A percentile compares a stretch with the other conserved stretches of the same genome.
Conservation (phyloP, 1,140 invertebrate species). For the Araneus ventricosus region DNA sequence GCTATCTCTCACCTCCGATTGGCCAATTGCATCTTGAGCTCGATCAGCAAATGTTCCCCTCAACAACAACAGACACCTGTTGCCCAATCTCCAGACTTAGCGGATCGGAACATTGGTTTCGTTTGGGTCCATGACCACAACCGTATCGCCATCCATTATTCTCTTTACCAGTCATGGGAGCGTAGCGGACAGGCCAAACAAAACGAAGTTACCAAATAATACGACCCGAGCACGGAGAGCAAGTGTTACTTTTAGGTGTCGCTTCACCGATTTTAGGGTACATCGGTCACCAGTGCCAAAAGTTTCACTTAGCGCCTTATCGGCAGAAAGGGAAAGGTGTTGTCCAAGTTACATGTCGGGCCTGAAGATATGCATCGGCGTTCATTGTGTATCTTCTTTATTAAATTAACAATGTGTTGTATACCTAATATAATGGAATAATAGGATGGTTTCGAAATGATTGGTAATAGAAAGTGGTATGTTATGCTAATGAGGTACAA, state of each 20-base stretch:
- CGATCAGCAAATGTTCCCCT: not conserved
- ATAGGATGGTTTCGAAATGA: not conserved
- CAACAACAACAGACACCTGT: conserved; percentile 14
- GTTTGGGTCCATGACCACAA: conserved; percentile 30
- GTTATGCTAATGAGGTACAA: not conserved
- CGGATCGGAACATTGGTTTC: conserved; percentile 57
- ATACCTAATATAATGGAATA: not conserved
- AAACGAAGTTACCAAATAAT: conserved; percentile 59
- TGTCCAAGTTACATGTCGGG: not conserved
- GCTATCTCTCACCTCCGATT: no score
- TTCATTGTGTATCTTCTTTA: not conserved
- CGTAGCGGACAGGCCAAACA: conserved; percentile 13
- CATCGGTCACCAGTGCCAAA: not conserved
- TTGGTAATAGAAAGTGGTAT: not conserved
- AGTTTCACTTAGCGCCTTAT: not conserved
- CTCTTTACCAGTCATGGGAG: not conserved
- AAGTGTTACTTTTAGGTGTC: conserved; percentile 28
- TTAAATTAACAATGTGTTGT: not conserved
- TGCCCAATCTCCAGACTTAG: not conserved
- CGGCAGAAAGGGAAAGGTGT: not conserved
- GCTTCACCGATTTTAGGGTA: not conserved
- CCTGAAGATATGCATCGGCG: not conserved
- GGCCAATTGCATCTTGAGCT: not conserved
- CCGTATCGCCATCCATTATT: conserved; percentile 33
- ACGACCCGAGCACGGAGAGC: not conserved